Base-by-base conservation (phyloP, 2,113 vertebrate species). In the Oryzias celebensis region DNA sequence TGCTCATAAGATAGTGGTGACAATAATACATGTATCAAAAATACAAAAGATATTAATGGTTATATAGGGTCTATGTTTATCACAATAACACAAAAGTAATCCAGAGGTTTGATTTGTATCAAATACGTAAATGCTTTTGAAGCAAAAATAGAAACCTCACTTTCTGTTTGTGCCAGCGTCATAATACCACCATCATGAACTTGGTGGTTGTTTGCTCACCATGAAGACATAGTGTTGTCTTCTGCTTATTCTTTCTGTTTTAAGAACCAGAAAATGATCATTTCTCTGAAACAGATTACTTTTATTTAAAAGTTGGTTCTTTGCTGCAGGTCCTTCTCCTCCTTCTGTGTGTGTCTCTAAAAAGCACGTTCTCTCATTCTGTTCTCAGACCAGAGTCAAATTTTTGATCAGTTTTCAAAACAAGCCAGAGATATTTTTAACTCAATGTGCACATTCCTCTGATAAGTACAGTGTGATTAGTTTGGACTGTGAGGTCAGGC, bases 381-480 rank as follows among this genome's bases (percentile, higher is more conserved):
- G 70, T 50, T 69, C 71, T 64, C 68, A 28, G 54, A 73, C 76
- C 67, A 74, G 55, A 86, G 74, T 62, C 82, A 70, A 59, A 56
- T 41, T 73, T 73, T 84, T 73, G 60, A 73, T 73, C 57, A 61
- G 26, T 20, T 58, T 77, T 83, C 61, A 68, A 84, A 84, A 80
- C 77, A 68, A 71, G 61, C 75, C 36, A 0, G 0, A 42, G 65
- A 57, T 84, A 84, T 84, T 85, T 85, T 58, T 73, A 77, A 73
- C 58, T 48, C 16, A 7, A 58, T 66, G 81, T 79, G 79, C 79
- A 45, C 85, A 86, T 86, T 86, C 83, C 76, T n/a, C 48, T 58
- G 74, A 73, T 83, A 75, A 82, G 71, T 55, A 58, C 62, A n/a
- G 46, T 54, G 62, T 31, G 45, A 73, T 86, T 85, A 63, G 53